Base-by-base conservation (phyloP, 2,113 vertebrate genomes). In the Centropus bengalensis region DNA sequence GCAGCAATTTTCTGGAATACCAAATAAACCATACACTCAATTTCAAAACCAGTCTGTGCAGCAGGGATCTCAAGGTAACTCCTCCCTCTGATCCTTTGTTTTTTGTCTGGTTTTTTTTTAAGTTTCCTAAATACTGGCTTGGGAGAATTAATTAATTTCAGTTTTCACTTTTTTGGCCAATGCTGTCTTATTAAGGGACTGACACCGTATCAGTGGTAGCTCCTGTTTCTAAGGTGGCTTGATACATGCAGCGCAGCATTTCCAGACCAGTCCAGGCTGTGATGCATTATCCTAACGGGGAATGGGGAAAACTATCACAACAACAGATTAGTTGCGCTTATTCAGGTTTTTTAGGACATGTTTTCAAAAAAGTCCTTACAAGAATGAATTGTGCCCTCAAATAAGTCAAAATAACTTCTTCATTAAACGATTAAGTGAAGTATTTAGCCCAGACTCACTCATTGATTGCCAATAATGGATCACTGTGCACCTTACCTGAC, bases 41-140 rank as follows among this genome's bases (percentile, higher is more conserved):
- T 98, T 98, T 95, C 98, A 98, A 76, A 98, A 97, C 86, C 98
- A 98, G 86, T 58, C 98, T 47, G 96, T 92, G 67, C 98, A 92
- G 66, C 98, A 99, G 59, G 98, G 98, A 98, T 86, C 94, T 40
- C 97, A 97, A 98, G 97, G 97, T 97, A 97, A 96, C 26, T 62
- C 59, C 49, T 56, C 7, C 33, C 6, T 68, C 32, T 22, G 11
- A 4, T 14, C 51, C 8, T 15, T 19, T 33, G 14, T 18, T n/a
- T 30, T 47, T 19, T 30, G 33, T 64, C 28, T 19, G 11, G 4
- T 14, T 55, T 8, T 15, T 17, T 18, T n/a, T 30, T 40, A 14
- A 8, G 9, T 56, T 60, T 40, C 21, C 16, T 27, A 21, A 71
- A 59, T 93, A 14, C 26, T 64, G 17, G 5, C 1, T 44, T 32